phyloP scores from a whole-genome alignment of 2,113 vertebrate species.

The Octodon degus region DNA sequence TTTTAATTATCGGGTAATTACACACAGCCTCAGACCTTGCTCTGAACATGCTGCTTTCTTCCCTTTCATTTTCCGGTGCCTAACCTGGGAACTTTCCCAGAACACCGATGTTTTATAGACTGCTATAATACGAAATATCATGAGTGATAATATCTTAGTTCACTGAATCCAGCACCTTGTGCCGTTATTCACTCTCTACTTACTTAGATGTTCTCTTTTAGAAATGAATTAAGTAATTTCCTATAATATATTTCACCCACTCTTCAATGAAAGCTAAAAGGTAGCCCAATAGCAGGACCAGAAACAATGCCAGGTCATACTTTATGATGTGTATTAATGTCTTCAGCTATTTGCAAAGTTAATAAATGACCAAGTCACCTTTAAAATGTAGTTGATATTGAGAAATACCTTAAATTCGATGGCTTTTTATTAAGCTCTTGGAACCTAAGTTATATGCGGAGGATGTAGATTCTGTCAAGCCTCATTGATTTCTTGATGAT shows the following conservation, averaged over 20 bases:
- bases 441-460: background rate
- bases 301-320: background rate
- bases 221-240: conserved; percentile 34
- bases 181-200: conserved; percentile 34
- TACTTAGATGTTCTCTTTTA: conserved; percentile 27
- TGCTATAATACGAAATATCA: background rate
- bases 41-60: background rate
- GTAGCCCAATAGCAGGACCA: background rate
- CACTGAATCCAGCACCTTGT: background rate
- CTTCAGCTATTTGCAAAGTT: conserved; percentile 44
- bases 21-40: background rate
- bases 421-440: background rate
- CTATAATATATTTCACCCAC: conserved; percentile 34
- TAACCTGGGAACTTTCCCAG: background rate
- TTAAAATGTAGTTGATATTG: background rate
- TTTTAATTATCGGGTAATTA: conserved; percentile 17
- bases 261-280: background rate
- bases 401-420: conserved; percentile 19
- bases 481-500: conserved; percentile 52
- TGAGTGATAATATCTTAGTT: conserved; percentile 43
- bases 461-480: conserved; percentile 49
- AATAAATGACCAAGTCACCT: conserved; percentile 18
- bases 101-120: background rate
- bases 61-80: conserved; percentile 30
- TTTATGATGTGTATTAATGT: background rate